A percentile compares a stretch with the other conserved stretches of the same genome.
phyloP scores from a whole-genome alignment of 2,113 vertebrate species.

The Pheucticus melanocephalus region DNA sequence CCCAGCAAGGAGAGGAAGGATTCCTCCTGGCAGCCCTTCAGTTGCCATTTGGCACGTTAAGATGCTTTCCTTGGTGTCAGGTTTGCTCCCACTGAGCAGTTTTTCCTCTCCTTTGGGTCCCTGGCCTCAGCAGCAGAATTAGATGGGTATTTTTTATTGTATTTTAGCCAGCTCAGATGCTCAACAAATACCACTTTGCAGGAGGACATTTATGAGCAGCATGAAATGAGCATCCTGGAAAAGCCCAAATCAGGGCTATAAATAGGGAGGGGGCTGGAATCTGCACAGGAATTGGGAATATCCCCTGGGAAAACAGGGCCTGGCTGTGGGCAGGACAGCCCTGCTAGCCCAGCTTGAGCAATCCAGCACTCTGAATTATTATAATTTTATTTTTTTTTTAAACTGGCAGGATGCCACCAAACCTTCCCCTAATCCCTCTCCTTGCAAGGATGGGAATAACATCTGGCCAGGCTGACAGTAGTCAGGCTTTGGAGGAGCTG shows the following conservation, averaged over 20 bases:
- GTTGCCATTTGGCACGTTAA: background rate
- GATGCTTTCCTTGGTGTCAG: background rate
- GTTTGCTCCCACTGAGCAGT: background rate
- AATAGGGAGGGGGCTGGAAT: conserved; percentile 21
- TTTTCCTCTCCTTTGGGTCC: background rate
- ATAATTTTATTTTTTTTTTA: background rate
- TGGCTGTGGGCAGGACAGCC: background rate
- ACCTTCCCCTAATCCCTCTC: background rate
- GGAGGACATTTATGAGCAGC: conserved; percentile 6
- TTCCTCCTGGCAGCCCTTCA: background rate
- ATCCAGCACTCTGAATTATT: fast-evolving
- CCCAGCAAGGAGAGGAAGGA: background rate
- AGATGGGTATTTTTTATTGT: background rate
- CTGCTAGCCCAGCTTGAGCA: background rate
- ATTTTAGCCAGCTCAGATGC: background rate
- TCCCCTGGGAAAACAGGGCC: background rate
- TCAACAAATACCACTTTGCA: background rate
- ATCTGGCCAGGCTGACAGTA: background rate
- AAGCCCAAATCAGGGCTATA: background rate
- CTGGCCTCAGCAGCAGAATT: background rate
- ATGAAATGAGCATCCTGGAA: conserved; percentile 11
- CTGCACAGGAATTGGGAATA: background rate
- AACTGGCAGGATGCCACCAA: background rate
- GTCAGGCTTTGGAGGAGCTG: background rate
- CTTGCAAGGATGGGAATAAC: conserved; percentile 16